A percentile compares a stretch with the other conserved stretches of the same genome.
Conservation (phyloP, 2,113 vertebrate genomes). For the Notechis scutatus region DNA sequence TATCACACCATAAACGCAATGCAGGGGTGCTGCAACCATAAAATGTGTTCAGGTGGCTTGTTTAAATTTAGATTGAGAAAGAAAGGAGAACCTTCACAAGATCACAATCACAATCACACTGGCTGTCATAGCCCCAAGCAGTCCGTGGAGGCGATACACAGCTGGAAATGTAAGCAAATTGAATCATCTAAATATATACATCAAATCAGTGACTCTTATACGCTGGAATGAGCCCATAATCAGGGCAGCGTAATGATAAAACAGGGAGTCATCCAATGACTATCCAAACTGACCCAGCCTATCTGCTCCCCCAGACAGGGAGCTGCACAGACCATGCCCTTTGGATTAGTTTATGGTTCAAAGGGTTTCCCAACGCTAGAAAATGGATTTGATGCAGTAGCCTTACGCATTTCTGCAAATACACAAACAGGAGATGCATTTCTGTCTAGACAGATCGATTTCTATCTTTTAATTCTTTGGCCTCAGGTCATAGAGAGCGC, state of each 20-base stretch:
- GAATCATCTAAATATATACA: background rate
- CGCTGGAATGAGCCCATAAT: background rate
- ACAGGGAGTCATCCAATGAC: conserved; percentile 17
- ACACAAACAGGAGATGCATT: background rate
- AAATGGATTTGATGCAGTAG: background rate
- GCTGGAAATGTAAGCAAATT: accelerated
- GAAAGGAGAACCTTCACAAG: background rate
- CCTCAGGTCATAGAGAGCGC: background rate
- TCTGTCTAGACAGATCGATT: background rate
- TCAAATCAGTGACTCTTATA: background rate
- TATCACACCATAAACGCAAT: background rate
- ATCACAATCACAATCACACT: background rate
- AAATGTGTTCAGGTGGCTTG: too few relatives aligned
- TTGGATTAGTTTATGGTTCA: background rate
- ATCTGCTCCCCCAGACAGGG: background rate
- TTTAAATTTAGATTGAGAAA: background rate
- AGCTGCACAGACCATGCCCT: background rate
- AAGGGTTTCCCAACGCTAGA: background rate
- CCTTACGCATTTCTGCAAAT: background rate
- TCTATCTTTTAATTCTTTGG: too few relatives aligned
- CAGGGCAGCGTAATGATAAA: accelerated
- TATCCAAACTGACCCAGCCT: background rate
- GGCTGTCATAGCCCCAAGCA: background rate
- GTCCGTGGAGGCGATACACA: background rate
- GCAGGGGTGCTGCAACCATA: background rate